Evolutionary conservation across 2,113 vertebrate species (phyloP).

Genomic region (Eudorcas thomsonii): DNA sequence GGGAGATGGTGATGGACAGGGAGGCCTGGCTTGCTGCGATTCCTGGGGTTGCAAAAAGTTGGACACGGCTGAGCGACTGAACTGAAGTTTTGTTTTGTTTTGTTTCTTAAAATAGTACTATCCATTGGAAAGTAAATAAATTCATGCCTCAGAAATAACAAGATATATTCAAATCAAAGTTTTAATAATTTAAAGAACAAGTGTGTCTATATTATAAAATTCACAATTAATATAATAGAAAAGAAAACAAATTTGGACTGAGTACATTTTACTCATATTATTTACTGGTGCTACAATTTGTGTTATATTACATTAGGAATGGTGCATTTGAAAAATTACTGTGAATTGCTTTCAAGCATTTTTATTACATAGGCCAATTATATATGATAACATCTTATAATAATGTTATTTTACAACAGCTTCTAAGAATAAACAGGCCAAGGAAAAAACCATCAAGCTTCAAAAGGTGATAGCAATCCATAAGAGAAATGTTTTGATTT

Average conservation of each 20-base stretch:
- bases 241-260: background rate
- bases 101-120: background rate
- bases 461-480: background rate
- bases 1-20: too few species aligned
- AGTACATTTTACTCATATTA: background rate
- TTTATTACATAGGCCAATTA: slow-evolving; percentile 3
- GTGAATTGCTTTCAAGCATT: background rate
- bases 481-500: slow-evolving; percentile 17
- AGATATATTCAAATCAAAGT: background rate
- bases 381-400: slow-evolving; percentile 38
- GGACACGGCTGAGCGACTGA: too few species aligned
- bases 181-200: slow-evolving; percentile 2
- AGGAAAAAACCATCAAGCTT: background rate
- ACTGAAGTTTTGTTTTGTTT: background rate
- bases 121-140: background rate
- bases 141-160: background rate
- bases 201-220: background rate
- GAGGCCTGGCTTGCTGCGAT: too few species aligned
- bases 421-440: background rate
- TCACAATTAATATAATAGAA: background rate
- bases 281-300: background rate
- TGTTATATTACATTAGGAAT: slow-evolving; percentile 23
- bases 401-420: background rate
- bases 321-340: slow-evolving; percentile 35
- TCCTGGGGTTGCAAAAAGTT: too few species aligned